Percentiles rank a stretch among this genome's conserved stretches.
Evolutionary conservation across 2,797 vertebrate genomes (phyloP).

Genomic region (Huso huso): DNA sequence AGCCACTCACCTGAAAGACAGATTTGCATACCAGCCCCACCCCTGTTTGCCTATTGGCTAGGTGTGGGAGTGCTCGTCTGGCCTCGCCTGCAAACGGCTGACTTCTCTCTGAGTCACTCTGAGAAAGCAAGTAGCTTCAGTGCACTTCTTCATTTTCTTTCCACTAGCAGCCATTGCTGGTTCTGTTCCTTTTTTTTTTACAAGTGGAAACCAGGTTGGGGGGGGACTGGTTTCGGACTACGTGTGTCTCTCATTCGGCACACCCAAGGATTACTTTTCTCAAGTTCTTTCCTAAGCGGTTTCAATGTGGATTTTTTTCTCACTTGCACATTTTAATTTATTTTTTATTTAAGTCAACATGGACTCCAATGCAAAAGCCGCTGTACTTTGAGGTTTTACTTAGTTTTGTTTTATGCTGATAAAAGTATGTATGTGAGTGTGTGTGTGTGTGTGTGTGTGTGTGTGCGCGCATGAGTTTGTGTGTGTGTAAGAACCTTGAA

Average conservation of each 20-base stretch:
- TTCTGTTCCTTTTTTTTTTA: constrained; percentile 29
- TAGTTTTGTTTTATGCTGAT: constrained; percentile 23
- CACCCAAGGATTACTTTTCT: constrained; percentile 52
- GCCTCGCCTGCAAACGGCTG: constrained; percentile 56
- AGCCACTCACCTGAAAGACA: constrained; percentile 63
- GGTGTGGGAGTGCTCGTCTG: constrained; percentile 41
- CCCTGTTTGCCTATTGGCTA: constrained; percentile 57
- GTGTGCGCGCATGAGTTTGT: constrained; percentile 4
- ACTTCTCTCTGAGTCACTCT: constrained; percentile 60
- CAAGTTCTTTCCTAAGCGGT: constrained; percentile 15
- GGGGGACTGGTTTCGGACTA: constrained; percentile 39
- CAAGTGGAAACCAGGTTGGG: constrained; percentile 33
- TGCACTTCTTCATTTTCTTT: constrained; percentile 63
- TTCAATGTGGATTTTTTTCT: constrained; percentile 25
- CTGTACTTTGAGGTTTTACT: constrained; percentile 57
- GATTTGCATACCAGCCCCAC: constrained; percentile 52
- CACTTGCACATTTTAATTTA: constrained; percentile 21
- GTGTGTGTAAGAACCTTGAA: neutral
- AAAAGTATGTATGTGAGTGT: neutral
- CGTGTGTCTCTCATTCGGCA: constrained; percentile 31
- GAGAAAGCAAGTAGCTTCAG: constrained; percentile 64
- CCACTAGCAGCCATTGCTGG: constrained; percentile 51
- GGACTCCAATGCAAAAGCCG: constrained; percentile 51
- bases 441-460: constrained; percentile 15
- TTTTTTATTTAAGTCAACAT: constrained; percentile 45